Evolutionary conservation across 1,140 invertebrate genomes (phyloP), one percentile per base, ranked within the genome.

Genomic region (Papilio polyxenes): DNA sequence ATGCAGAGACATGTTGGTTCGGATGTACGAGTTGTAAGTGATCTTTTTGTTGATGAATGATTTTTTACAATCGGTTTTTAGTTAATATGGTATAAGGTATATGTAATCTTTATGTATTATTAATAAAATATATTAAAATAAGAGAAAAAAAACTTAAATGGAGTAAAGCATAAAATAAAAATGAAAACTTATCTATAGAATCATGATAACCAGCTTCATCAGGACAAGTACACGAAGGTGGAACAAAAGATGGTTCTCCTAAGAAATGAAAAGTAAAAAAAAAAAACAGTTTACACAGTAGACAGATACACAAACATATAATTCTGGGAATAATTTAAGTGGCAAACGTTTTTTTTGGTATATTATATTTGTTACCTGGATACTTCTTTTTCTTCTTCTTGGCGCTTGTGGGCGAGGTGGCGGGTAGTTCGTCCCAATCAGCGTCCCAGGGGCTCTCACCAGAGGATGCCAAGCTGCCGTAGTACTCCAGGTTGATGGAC

Each of bases 361-460:
- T 62, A 62, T 4, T 6, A 13, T 40, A 7, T 7, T 75, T 56
- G 82, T 84, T 81, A 91, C 91, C 92, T 40, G 91, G 86, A 81
- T 90, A 89, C 89, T 95, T 87, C 89, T 92, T 93, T 87, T 92
- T 95, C 87, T 90, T 93, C 85, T 92, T 94, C 82, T 95, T 95
- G 6, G 87, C 91, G 5, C 95, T 87, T 0, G 95, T 85, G 1
- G 94, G 91, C 2, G 95, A 91, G 2, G 94, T 91, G 7, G 92
- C 87, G 0, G 92, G 89, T 2, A 92, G 82, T 51, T 95, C 93
- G 10, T 95, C 95, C 86, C 95, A 95, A 5, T 95, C 95, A 7
- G 93, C 94, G 82, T 96, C 95, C 95, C 95, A 95, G 37, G 95
- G 95, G 80, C 95, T 92, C 91, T 95, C 95, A 10, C 93, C 92